These are phyloP conservation scores for Galaxea fascicularis DNA, from an alignment of 92 coral and sea anemone genomes.

Conservation along the genomic window DNA sequence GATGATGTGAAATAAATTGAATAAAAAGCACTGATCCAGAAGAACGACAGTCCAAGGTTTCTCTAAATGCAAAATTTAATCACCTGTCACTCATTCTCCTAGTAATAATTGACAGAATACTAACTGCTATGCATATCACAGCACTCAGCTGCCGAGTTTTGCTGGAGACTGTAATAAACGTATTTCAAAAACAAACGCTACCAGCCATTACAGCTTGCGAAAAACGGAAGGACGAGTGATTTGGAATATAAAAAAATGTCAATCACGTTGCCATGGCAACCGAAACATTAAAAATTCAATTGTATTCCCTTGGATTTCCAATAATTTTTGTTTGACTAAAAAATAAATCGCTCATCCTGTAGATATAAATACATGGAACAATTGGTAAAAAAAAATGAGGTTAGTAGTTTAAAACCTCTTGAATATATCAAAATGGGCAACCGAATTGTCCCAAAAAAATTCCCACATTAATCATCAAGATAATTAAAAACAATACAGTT, in stretches of 20 bases:
- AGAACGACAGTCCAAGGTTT: not conserved
- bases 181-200: too few relatives aligned
- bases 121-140: not conserved
- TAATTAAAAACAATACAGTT: not conserved
- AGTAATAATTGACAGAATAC: too few relatives aligned
- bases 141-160: not conserved
- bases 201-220: too few relatives aligned
- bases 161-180: not conserved
- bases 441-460: too few relatives aligned
- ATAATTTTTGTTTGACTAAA: not conserved
- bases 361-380: constrained; percentile 7
- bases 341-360: not conserved
- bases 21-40: not conserved
- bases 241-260: too few relatives aligned
- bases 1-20: not conserved
- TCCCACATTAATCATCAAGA: not conserved
- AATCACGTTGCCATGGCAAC: too few relatives aligned
- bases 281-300: not conserved
- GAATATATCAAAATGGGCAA: too few relatives aligned
- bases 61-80: not conserved
- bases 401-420: too few relatives aligned
- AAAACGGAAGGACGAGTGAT: too few relatives aligned
- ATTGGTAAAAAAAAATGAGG: not conserved
- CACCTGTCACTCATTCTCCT: constrained; percentile 4
- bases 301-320: not conserved